Percentiles rank a stretch among this genome's conserved stretches.
Evolutionary conservation across 2,888 invertebrate genomes (phyloP).

Genomic region (Molanna angustata): DNA sequence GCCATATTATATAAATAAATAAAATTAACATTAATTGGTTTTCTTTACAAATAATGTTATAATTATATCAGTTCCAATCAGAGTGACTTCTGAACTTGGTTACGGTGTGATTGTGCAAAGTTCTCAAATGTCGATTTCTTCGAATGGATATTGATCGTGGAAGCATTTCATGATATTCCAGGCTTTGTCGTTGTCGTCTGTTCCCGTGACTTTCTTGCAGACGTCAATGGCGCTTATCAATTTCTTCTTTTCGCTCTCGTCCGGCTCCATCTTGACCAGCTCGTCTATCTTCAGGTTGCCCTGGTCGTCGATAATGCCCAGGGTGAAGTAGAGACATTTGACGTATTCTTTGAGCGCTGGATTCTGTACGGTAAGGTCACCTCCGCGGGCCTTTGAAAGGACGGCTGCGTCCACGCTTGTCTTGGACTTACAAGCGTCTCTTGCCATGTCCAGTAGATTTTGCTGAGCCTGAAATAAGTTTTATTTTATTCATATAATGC

Average conservation of each 20-base stretch:
- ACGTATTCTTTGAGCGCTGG: constrained; percentile 1
- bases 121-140: not conserved
- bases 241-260: not conserved
- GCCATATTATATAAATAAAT: no score
- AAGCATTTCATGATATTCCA: not conserved
- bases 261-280: not conserved
- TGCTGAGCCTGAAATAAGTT: no score
- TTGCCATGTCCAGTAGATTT: no score
- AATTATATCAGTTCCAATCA: no score
- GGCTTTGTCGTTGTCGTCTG: not conserved
- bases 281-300: not conserved
- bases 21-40: no score
- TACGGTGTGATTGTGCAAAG: not conserved
- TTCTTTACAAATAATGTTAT: no score
- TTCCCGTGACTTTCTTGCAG: not conserved
- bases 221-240: not conserved
- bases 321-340: constrained; percentile 7
- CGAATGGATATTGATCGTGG: not conserved
- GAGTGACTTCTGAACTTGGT: no score
- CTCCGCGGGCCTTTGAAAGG: not conserved
- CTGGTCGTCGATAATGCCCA: constrained; percentile 1
- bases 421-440: not conserved
- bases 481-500: no score
- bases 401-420: not conserved
- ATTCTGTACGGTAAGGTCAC: not conserved